These are phyloP conservation scores for Drepanosiphum platanoidis DNA, from an alignment of 2,888 invertebrate genomes.

Conservation along the genomic window DNA sequence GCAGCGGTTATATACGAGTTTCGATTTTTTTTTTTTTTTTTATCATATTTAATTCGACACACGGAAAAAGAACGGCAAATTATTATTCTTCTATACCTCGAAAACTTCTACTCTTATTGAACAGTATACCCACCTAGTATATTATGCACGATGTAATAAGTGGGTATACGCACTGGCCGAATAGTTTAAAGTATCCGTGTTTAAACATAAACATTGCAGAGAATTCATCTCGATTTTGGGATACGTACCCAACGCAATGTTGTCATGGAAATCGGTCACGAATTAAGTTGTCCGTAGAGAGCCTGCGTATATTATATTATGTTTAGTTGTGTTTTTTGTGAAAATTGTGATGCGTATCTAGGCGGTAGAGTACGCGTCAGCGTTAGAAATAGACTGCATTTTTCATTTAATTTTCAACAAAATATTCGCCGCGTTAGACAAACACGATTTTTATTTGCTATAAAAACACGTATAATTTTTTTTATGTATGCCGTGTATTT, in stretches of 20 bases:
- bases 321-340: neutral
- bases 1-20: neutral
- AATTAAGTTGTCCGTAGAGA: neutral
- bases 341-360: too few relatives aligned
- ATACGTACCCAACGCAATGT: neutral
- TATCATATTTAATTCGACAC: too few relatives aligned
- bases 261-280: neutral
- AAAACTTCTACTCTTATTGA: neutral
- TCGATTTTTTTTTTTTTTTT: neutral
- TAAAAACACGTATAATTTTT: too few relatives aligned
- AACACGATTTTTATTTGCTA: neutral
- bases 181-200: too few relatives aligned
- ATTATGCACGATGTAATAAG: too few relatives aligned
- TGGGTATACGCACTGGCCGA: too few relatives aligned
- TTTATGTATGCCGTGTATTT: constrained; percentile 2
- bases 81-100: neutral
- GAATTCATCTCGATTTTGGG: neutral
- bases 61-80: too few relatives aligned
- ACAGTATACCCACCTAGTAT: neutral
- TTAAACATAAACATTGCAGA: too few relatives aligned
- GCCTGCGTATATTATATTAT: neutral
- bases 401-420: neutral
- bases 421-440: neutral
- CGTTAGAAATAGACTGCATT: neutral
- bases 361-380: too few relatives aligned